phyloP scores from a whole-genome alignment of 2,113 vertebrate species.

The Colaptes auratus region DNA sequence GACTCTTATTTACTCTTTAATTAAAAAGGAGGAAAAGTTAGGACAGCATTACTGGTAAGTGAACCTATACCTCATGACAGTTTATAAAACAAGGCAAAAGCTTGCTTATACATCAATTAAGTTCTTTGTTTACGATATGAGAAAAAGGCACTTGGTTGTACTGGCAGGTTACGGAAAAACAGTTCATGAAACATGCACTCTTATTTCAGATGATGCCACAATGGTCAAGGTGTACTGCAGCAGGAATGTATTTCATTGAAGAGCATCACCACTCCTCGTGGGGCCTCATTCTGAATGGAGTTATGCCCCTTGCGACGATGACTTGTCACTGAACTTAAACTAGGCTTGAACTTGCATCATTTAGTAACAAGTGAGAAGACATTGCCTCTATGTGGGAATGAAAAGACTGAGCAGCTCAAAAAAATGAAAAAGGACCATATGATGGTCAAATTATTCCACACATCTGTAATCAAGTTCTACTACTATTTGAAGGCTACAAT shows the following conservation, averaged over 20 bases:
- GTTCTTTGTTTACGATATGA: not conserved
- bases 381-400: not conserved
- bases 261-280: not conserved
- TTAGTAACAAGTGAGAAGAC: not conserved
- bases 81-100: conserved; percentile 34
- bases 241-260: not conserved
- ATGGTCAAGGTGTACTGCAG: not conserved
- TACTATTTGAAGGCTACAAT: not conserved
- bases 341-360: fast-evolving
- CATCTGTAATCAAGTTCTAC: not conserved
- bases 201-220: not conserved
- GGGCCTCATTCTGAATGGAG: not conserved
- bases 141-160: not conserved
- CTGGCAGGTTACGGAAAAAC: not conserved
- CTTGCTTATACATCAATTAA: not conserved
- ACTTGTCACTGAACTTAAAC: not conserved
- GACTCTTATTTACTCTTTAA: conserved; percentile 75
- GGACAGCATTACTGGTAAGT: conserved; percentile 57
- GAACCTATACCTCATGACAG: conserved; percentile 49
- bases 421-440: not conserved
- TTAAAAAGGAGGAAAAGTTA: conserved; percentile 71
- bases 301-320: not conserved
- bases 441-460: not conserved
- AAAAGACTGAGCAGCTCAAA: not conserved
- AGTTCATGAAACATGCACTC: not conserved